phyloP scores from a whole-genome alignment of 2,113 vertebrate genomes.

The Macroglossus sobrinus region DNA sequence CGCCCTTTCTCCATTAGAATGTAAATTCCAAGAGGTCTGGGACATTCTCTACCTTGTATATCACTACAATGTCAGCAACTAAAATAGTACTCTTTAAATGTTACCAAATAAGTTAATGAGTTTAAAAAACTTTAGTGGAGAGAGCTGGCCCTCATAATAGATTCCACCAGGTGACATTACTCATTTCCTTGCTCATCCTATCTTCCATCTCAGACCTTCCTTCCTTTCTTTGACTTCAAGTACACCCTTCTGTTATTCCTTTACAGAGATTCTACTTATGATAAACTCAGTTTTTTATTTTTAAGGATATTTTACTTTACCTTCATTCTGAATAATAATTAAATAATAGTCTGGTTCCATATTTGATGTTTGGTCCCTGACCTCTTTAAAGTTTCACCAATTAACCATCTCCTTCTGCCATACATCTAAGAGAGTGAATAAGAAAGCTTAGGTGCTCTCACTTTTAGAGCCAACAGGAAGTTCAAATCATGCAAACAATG shows the following conservation, averaged over 20 bases:
- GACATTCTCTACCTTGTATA: neutral
- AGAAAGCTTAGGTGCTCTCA: neutral
- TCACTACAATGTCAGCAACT: neutral
- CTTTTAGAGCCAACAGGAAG: neutral
- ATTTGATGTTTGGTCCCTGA: neutral
- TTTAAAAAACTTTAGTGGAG: neutral
- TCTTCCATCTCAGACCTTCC: neutral
- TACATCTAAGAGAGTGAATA: neutral
- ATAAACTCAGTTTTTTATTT: neutral
- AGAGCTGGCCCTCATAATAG: neutral
- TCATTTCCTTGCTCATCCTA: neutral
- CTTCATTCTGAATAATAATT: neutral
- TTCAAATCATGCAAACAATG: neutral
- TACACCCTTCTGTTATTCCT: neutral
- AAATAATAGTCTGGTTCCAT: neutral
- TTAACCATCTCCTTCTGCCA: neutral
- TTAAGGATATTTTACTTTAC: neutral
- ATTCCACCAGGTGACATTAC: neutral
- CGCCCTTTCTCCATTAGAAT: neutral
- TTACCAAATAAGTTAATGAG: neutral
- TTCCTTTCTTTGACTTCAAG: neutral
- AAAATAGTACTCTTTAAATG: neutral
- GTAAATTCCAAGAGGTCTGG: neutral
- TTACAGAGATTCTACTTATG: neutral
- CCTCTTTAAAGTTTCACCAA: neutral